A percentile compares a stretch with the other conserved stretches of the same genome.
These are phyloP conservation scores for Rhadinocentrus ornatus DNA, from an alignment of 2,797 vertebrate species.

Conservation along the genomic window DNA sequence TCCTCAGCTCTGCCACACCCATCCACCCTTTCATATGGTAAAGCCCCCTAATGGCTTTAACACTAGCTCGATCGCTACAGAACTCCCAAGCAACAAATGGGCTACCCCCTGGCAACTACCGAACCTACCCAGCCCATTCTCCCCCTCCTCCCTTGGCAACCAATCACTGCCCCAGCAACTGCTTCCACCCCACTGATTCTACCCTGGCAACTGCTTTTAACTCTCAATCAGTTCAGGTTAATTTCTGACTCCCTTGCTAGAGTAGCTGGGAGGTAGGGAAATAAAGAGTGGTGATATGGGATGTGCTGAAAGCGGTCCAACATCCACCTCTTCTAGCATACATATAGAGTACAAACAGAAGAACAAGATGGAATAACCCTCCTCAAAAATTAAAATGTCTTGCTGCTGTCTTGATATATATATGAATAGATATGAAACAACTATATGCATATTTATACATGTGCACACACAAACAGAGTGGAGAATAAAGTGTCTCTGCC, in stretches of 20 bases:
- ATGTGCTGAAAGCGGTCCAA: slow-evolving; percentile 36
- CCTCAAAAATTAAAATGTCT: neutral
- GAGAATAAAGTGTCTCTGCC: slow-evolving; percentile 69
- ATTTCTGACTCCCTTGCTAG: slow-evolving; percentile 69
- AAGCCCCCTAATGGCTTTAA: slow-evolving; percentile 86
- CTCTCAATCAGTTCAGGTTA: slow-evolving; percentile 81
- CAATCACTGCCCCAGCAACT: slow-evolving; percentile 73
- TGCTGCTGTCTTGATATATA: slow-evolving; percentile 6
- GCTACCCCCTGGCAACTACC: slow-evolving; percentile 70
- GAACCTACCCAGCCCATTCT: slow-evolving; percentile 28
- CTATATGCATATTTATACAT: neutral
- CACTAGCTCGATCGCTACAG: slow-evolving; percentile 76
- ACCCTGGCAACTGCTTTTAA: slow-evolving; percentile 82
- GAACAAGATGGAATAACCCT: neutral
- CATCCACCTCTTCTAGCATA: slow-evolving; percentile 26
- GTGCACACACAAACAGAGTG: slow-evolving; percentile 30
- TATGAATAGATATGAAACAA: slow-evolving; percentile 7
- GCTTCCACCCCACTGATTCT: slow-evolving; percentile 79
- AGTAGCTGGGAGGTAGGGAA: slow-evolving; percentile 69
- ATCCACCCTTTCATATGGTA: slow-evolving; percentile 89
- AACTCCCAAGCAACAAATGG: slow-evolving; percentile 72
- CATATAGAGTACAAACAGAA: slow-evolving; percentile 19
- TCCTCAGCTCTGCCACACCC: slow-evolving; percentile 79
- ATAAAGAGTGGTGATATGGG: slow-evolving; percentile 49
- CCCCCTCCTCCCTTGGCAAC: slow-evolving; percentile 53